Conservation (phyloP, 2,113 vertebrate species). For the Saimiri boliviensis region DNA sequence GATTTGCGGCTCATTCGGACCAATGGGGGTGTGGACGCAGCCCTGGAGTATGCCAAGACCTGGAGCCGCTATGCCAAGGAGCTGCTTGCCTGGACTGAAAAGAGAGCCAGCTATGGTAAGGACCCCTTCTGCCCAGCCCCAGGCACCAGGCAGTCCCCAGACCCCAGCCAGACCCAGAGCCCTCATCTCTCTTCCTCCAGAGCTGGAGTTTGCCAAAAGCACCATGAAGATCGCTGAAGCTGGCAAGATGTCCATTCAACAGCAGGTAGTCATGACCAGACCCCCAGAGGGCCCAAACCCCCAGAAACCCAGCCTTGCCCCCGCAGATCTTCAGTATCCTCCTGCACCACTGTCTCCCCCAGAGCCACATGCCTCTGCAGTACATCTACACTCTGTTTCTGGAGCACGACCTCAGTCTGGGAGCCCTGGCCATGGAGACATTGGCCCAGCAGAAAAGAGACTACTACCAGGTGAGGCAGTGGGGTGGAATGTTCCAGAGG, state of each 20-base stretch:
- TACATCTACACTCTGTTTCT: constrained; percentile 89
- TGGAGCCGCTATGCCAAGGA: constrained; percentile 97
- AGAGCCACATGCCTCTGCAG: constrained; percentile 93
- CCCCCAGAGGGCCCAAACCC: background rate
- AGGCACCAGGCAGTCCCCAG: background rate
- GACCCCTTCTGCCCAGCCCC: background rate
- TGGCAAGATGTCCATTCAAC: constrained; percentile 84
- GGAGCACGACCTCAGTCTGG: constrained; percentile 90
- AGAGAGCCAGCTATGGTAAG: constrained; percentile 91
- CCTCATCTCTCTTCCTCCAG: constrained; percentile 64
- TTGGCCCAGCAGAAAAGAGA: constrained; percentile 87
- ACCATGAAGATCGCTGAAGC: constrained; percentile 89
- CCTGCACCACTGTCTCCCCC: background rate
- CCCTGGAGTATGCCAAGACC: constrained; percentile 91
- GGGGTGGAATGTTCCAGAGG: background rate
- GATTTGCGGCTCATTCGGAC: constrained; percentile 89
- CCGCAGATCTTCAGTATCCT: background rate
- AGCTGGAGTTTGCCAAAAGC: constrained; percentile 88
- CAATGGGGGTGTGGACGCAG: constrained; percentile 91
- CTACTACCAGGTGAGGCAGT: constrained; percentile 88
- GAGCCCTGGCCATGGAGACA: constrained; percentile 81
- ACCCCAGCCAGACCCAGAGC: background rate
- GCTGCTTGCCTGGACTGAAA: constrained; percentile 93
- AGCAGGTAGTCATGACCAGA: constrained; percentile 86
- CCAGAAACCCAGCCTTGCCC: background rate